Evolutionary conservation across 2,888 invertebrate genomes (phyloP).

Genomic region (Agrotis segetum): DNA sequence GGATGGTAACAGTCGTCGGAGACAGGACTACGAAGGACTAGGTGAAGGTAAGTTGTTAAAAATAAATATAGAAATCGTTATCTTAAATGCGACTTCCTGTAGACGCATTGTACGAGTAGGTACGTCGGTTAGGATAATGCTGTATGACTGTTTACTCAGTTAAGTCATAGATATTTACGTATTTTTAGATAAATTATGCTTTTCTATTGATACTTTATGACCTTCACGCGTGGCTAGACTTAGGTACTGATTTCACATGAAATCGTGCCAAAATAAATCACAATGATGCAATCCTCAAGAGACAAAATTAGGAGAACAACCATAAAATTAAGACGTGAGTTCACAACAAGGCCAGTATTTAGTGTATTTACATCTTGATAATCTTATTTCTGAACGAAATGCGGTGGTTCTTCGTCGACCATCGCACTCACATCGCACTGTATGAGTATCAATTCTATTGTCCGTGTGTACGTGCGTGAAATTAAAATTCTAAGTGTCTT

Average conservation of each 20-base stretch:
- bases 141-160: not conserved
- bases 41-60: constrained; percentile 57
- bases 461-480: constrained; percentile 4
- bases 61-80: constrained; percentile 22
- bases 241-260: constrained; percentile 12
- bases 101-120: constrained; percentile 19
- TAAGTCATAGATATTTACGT: not conserved
- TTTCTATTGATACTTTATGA: not conserved
- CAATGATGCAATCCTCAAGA: not conserved
- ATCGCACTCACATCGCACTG: not conserved
- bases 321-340: not conserved
- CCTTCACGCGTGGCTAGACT: constrained; percentile 23
- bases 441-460: constrained; percentile 6
- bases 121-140: not conserved
- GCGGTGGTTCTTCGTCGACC: not conserved
- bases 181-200: not conserved
- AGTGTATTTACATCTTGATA: not conserved
- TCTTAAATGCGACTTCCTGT: constrained; percentile 21
- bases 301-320: not conserved
- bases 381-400: constrained; percentile 9
- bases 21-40: constrained; percentile 70
- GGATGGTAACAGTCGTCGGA: constrained; percentile 53
- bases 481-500: not conserved
- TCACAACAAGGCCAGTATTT: not conserved
- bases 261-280: constrained; percentile 8